Evolutionary conservation across 2,797 vertebrate genomes (phyloP), one percentile per base, ranked within the genome.

Genomic region (Phrynocephalus forsythii): DNA sequence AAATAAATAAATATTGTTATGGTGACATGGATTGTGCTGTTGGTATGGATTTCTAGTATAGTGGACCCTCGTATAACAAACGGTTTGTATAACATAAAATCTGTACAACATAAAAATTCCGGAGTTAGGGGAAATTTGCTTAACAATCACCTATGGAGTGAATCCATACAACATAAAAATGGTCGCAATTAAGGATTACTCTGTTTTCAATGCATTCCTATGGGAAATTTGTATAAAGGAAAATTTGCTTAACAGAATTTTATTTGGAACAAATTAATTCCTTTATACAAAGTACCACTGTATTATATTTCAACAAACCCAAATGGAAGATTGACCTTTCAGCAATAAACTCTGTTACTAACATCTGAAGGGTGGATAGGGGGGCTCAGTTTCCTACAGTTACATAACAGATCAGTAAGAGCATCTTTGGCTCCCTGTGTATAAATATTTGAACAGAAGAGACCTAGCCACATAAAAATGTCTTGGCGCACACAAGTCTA

Each of bases 311-410:
- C 48, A 52, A 85, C 67, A 20, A 30, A 6, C 24, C 18, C 60
- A 52, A 52, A 15, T 11, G 13, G 16, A 7, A 76, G 38, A 3
- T 9, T 16, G 8, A 33, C n/a, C n/a, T 13, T 38, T 79, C 33
- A 30, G 10, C 44, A n/a, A 24, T 20, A 30, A 1, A 3, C 44
- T 78, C 5, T 1, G 3, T 85, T 79, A 38, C 28, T 3, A 28
- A 16, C 15, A 16, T 52, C n/a, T 60, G 24, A 38, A 26, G 5
- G 0, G 0, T 38, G n/a, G 15, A 60, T 38, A 11, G 33, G 28
- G 76, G 79, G 56, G 3, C 3, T 84, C 44, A 33, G 3, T 60
- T 44, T 26, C 82, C 6, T 69, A 78, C 52, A 22, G n/a, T 20
- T 44, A 16, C 22, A 81, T 56, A 56, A 7, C 33, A 24, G 28